These are phyloP conservation scores for Bergia sp. DNA, from an alignment of 92 coral and sea anemone genomes.

Conservation along the genomic window DNA sequence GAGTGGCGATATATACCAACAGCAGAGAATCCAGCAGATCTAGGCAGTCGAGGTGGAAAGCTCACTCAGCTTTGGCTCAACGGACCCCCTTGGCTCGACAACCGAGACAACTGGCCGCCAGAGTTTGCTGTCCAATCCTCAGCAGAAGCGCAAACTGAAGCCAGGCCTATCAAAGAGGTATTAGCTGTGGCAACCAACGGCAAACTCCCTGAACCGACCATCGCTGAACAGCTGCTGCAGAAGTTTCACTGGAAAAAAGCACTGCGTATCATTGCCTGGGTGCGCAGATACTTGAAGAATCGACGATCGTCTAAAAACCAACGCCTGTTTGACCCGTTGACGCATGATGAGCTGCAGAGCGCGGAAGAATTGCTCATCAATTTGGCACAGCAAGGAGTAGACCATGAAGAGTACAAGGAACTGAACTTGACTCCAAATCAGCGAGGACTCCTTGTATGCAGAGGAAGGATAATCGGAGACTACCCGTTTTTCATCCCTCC, in stretches of 20 bases:
- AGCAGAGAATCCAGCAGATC: constrained; percentile 50
- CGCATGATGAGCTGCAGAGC: neutral
- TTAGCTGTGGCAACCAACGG: neutral
- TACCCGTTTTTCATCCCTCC: constrained; percentile 32
- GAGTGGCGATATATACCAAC: constrained; percentile 54
- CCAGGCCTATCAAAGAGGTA: neutral
- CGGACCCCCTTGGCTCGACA: constrained; percentile 32
- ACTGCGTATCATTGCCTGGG: no score
- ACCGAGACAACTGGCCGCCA: constrained; percentile 39
- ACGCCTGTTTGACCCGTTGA: neutral
- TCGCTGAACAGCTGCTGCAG: constrained; percentile 28
- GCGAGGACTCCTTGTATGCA: no score
- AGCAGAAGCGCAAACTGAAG: neutral
- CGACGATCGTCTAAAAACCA: neutral
- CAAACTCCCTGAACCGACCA: neutral
- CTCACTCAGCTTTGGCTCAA: constrained; percentile 1
- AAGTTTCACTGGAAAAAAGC: neutral
- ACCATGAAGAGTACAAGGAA: no score
- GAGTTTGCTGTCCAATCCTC: neutral
- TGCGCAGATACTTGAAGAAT: constrained; percentile 8
- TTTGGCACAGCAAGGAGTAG: neutral
- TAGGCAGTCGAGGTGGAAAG: constrained; percentile 15
- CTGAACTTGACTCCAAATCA: no score
- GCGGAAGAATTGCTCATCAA: neutral
- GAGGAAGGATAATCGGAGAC: no score